Conservation (phyloP, 2,113 vertebrate species). For the Puffinus mauretanicus region DNA sequence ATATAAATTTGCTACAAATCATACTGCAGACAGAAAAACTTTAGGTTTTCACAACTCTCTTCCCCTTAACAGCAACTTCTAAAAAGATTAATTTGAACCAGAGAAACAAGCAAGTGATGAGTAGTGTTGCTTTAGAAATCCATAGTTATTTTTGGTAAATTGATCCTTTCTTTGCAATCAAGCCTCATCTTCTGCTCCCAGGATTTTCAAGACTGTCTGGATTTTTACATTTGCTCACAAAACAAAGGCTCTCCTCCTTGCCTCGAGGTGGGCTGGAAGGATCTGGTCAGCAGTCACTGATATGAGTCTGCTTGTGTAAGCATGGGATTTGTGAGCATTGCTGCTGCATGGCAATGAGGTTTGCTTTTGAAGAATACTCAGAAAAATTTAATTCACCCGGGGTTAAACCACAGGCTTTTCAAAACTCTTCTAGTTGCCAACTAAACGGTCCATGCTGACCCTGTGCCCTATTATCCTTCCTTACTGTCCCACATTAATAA, state of each 20-base stretch:
- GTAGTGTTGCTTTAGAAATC: neutral
- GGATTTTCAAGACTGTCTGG: neutral
- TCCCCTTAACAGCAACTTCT: neutral
- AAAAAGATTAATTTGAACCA: neutral
- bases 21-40: neutral
- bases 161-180: neutral
- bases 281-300: neutral
- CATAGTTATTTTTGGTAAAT: neutral
- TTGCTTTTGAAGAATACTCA: neutral
- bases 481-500: neutral
- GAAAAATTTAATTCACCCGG: neutral
- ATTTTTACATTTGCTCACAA: neutral
- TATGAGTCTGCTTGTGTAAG: fast-evolving
- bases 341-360: neutral
- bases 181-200: neutral
- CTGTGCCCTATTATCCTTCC: neutral
- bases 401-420: neutral
- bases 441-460: neutral
- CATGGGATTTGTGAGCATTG: neutral
- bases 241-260: neutral
- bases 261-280: neutral
- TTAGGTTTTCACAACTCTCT: neutral
- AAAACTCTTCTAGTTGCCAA: neutral
- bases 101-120: neutral
- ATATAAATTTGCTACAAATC: neutral